These are phyloP conservation scores for Harpalus rufipes DNA, from an alignment of 2,888 invertebrate species.

Conservation along the genomic window DNA sequence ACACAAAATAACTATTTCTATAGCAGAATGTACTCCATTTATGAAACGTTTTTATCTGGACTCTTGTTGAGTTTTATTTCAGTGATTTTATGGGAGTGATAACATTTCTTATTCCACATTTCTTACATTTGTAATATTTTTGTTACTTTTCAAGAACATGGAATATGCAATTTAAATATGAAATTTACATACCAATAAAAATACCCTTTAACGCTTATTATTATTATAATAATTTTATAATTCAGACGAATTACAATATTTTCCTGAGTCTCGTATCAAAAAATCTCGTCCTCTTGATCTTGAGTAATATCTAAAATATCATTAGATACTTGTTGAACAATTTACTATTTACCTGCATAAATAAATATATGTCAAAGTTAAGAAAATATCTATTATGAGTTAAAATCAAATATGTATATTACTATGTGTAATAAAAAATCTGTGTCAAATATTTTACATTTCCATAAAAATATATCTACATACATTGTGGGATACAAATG, in stretches of 20 bases:
- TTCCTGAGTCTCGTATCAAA: too few species aligned
- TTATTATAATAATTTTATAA: too few species aligned
- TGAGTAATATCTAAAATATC: too few species aligned
- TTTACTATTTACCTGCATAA: too few species aligned
- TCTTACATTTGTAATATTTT: not conserved
- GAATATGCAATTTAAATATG: not conserved
- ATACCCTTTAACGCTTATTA: too few species aligned
- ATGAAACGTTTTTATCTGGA: conserved; percentile 51
- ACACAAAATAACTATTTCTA: conserved; percentile 59
- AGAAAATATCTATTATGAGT: not conserved
- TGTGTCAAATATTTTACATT: not conserved
- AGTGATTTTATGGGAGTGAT: conserved; percentile 34
- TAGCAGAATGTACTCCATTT: conserved; percentile 36
- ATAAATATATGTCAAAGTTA: not conserved
- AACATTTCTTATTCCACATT: conserved; percentile 36
- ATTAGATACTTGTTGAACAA: too few species aligned
- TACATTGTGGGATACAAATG: not conserved
- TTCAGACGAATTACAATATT: too few species aligned
- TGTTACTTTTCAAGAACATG: not conserved
- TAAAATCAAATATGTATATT: too few species aligned
- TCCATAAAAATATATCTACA: not conserved
- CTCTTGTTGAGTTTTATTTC: conserved; percentile 40
- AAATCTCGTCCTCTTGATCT: too few species aligned
- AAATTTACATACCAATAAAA: not conserved
- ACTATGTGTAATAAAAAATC: not conserved